Conservation (phyloP, 2,113 vertebrate species). For the Ctenomys sociabilis region DNA sequence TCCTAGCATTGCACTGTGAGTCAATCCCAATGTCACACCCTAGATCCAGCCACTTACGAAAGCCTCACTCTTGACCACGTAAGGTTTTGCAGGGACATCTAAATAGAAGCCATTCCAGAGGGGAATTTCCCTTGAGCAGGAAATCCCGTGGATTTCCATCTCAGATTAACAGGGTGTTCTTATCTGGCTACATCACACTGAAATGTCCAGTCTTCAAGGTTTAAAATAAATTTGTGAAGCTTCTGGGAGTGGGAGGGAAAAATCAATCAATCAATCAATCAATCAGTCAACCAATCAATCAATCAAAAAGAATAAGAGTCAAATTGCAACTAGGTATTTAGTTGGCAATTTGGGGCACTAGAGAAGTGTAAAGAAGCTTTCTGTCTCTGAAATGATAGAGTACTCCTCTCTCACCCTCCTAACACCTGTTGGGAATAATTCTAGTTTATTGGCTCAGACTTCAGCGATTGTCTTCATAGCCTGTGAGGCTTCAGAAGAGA, state of each 20-base stretch:
- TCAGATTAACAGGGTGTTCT: neutral
- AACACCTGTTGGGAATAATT: neutral
- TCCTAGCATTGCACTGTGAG: neutral
- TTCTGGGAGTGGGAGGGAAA: neutral
- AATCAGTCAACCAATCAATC: neutral
- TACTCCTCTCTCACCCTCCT: neutral
- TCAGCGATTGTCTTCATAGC: neutral
- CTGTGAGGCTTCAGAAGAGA: neutral
- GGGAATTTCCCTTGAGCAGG: neutral
- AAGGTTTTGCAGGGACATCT: neutral
- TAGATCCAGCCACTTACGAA: neutral
- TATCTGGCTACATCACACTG: neutral
- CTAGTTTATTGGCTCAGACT: neutral
- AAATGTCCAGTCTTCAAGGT: neutral
- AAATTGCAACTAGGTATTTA: neutral
- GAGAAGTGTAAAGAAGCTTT: neutral
- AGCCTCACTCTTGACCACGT: neutral
- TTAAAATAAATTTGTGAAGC: constrained; percentile 11
- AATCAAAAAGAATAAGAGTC: neutral
- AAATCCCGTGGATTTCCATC: neutral
- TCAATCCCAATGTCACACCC: neutral
- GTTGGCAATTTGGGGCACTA: neutral
- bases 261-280: neutral
- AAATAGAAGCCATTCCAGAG: neutral
- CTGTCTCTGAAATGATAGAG: neutral